These are phyloP conservation scores for Apteryx owenii DNA, from an alignment of 2,113 vertebrate genomes.

Conservation along the genomic window DNA sequence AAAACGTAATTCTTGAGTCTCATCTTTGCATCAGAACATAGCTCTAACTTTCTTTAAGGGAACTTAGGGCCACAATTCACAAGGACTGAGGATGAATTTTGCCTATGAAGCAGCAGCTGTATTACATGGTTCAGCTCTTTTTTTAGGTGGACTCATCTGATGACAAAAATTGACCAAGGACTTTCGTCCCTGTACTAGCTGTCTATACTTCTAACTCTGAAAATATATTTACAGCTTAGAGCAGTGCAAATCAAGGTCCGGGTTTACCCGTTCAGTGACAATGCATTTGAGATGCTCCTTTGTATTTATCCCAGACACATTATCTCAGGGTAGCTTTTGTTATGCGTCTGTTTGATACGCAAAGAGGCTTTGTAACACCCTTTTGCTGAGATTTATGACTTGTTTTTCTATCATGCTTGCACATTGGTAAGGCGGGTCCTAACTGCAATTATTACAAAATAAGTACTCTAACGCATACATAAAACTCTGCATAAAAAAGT, in stretches of 20 bases:
- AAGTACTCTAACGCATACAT: not conserved
- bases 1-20: not conserved
- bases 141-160: not conserved
- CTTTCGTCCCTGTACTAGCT: not conserved
- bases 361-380: not conserved
- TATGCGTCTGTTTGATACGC: not conserved
- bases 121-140: not conserved
- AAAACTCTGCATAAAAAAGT: not conserved
- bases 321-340: not conserved
- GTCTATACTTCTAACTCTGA: not conserved
- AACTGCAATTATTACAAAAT: not conserved
- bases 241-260: not conserved
- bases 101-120: not conserved
- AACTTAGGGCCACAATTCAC: not conserved
- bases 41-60: not conserved
- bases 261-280: not conserved
- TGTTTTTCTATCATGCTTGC: not conserved
- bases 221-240: not conserved
- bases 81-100: not conserved
- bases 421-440: not conserved
- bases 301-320: not conserved
- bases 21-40: not conserved
- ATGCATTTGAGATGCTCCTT: not conserved
- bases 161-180: not conserved
- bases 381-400: not conserved